Evolutionary conservation across 2,888 invertebrate species (phyloP), one percentile per base, ranked within the genome.

Genomic region (Lampropteryx suffumata): DNA sequence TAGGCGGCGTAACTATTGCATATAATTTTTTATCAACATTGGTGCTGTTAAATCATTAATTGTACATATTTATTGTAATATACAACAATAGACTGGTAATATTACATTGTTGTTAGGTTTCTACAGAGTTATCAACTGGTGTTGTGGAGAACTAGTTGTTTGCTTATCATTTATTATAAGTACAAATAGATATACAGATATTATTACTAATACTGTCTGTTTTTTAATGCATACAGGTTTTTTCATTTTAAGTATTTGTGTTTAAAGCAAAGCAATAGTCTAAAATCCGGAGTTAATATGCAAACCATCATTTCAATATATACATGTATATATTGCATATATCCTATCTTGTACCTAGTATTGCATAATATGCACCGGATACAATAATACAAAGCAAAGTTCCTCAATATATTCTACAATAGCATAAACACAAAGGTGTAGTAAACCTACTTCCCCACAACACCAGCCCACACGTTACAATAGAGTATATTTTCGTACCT

Each of bases 1-100:
- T 75, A 68, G 84, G 84, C 85, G 88, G 63, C 82, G 79, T 67
- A 65, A 51, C 73, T 70, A 65, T 55, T 59, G 56, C 62, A 65
- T 55, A 73, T 82, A 84, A 72, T 33, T 67, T 86, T 88, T 82
- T 29, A 37, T 47, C 82, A 71, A 61, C 76, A 87, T 84, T 84
- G 88, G 90, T 90, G 89, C 89, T 90, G 85, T 82, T 84, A 82
- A 79, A 84, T 76, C 73, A 82, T 84, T 84, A 84, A 79, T 86
- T 89, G 86, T 90, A 89, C 82, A 90, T 90, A 90, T 84, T 84
- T 87, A 88, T 85, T 86, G 79, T 85, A 89, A 84, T 86, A 85
- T 87, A 85, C 71, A 68, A 79, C 88, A 89, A 89, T 90, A 90
- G 89, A 86, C 89, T 87, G 89, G 89, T 88, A 87, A 82, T 78